phyloP scores from a whole-genome alignment of 2,888 invertebrate genomes.

The Agrochola circellaris region DNA sequence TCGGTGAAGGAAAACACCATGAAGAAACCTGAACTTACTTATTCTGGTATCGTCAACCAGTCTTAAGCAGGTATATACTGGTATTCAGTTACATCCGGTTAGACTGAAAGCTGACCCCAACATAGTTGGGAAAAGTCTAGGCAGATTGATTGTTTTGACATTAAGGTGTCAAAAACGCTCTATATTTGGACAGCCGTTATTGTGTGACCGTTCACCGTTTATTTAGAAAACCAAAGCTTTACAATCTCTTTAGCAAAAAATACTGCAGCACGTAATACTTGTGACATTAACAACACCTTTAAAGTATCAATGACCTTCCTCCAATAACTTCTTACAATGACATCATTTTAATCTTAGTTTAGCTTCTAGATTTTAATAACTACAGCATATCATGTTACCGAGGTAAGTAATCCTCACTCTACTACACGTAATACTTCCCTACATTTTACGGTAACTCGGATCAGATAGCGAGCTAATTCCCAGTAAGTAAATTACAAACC shows the following conservation, averaged over 20 bases:
- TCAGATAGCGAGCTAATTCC: conserved; percentile 62
- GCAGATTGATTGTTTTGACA: too few species aligned
- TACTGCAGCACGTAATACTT: background rate
- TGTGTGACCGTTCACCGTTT: too few species aligned
- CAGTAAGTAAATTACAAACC: conserved; percentile 71
- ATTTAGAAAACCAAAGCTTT: too few species aligned
- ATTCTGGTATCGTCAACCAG: background rate
- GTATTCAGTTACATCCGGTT: too few species aligned
- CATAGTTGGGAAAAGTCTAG: too few species aligned
- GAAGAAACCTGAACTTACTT: conserved; percentile 77
- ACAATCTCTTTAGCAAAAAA: background rate
- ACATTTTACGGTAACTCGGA: conserved; percentile 40
- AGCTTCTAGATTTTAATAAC: background rate
- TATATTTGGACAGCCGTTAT: too few species aligned
- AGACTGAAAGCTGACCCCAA: too few species aligned
- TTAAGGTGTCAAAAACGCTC: too few species aligned
- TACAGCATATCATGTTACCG: background rate
- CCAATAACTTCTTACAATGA: background rate
- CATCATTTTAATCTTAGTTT: background rate
- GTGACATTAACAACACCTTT: background rate
- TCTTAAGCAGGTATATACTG: background rate
- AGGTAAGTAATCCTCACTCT: background rate
- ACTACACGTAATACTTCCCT: conserved; percentile 39
- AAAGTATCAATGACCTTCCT: background rate
- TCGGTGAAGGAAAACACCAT: background rate